phyloP scores from a whole-genome alignment of 2,888 invertebrate species.

The Adelphocoris suturalis region DNA sequence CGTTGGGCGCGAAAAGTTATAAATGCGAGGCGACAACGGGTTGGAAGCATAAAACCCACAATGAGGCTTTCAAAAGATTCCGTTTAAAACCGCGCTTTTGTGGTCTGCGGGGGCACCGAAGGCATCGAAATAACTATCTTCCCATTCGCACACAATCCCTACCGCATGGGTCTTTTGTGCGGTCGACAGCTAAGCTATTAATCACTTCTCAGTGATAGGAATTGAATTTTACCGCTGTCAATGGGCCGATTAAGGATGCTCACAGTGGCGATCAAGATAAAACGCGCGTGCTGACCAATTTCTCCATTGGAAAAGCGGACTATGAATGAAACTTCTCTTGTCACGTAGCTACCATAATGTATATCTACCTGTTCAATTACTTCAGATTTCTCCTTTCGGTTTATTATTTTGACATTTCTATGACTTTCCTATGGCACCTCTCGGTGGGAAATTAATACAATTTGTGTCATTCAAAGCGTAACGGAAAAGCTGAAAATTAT shows the following conservation, averaged over 20 bases:
- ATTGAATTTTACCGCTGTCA: constrained; percentile 54
- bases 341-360: no score
- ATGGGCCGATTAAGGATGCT: neutral
- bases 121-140: constrained; percentile 44
- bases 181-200: constrained; percentile 37
- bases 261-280: constrained; percentile 29
- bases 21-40: constrained; percentile 43
- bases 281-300: constrained; percentile 1
- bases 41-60: constrained; percentile 32
- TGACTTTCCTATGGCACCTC: no score
- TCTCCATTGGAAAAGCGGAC: no score
- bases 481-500: no score
- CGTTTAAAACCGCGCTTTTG: constrained; percentile 48
- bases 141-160: constrained; percentile 34
- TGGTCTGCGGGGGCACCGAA: neutral
- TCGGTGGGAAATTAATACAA: no score
- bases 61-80: constrained; percentile 41
- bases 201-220: constrained; percentile 41
- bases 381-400: no score
- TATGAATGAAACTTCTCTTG: neutral
- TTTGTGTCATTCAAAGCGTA: no score
- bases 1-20: neutral
- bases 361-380: no score
- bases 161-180: constrained; percentile 46
- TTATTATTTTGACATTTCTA: no score